phyloP scores from a whole-genome alignment of 2,797 vertebrate species.

The Parambassis ranga region DNA sequence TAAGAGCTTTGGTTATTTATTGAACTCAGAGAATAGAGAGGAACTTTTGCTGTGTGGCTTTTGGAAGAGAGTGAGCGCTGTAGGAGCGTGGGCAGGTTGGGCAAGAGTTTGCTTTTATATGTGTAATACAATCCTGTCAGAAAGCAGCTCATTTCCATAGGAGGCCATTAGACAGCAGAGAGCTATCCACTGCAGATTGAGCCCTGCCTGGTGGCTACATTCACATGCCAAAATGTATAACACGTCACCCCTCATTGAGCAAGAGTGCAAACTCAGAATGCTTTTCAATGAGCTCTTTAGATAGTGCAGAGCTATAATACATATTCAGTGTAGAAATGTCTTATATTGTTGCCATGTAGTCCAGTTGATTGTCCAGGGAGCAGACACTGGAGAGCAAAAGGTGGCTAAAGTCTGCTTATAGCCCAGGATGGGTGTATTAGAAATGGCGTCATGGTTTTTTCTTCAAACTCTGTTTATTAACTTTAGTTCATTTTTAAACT shows the following conservation, averaged over 20 bases:
- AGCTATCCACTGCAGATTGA: constrained; percentile 15
- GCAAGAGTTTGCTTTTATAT: constrained; percentile 54
- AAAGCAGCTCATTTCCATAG: constrained; percentile 60
- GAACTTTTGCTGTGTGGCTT: constrained; percentile 17
- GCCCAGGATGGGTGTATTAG: too few species aligned
- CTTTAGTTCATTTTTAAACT: too few species aligned
- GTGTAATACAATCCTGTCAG: constrained; percentile 49
- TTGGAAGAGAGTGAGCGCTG: constrained; percentile 20
- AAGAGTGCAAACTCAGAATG: constrained; percentile 46
- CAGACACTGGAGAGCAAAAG: too few species aligned
- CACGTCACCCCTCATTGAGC: constrained; percentile 65
- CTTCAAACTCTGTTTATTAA: too few species aligned
- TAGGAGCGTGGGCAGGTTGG: constrained; percentile 21
- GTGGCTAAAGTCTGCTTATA: too few species aligned
- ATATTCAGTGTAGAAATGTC: not conserved
- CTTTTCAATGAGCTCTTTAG: constrained; percentile 24
- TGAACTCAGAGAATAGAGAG: constrained; percentile 23
- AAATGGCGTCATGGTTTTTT: too few species aligned
- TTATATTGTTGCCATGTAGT: too few species aligned
- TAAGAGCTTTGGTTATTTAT: constrained; percentile 68
- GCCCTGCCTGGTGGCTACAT: constrained; percentile 22
- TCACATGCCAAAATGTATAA: constrained; percentile 39
- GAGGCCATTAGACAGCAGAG: constrained; percentile 39
- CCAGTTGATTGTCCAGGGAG: too few species aligned
- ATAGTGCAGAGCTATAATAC: too few species aligned